Percentiles rank a stretch among this genome's conserved stretches.
These are phyloP conservation scores for Scolopax mira DNA, from an alignment of 2,113 vertebrate species.

Conservation along the genomic window DNA sequence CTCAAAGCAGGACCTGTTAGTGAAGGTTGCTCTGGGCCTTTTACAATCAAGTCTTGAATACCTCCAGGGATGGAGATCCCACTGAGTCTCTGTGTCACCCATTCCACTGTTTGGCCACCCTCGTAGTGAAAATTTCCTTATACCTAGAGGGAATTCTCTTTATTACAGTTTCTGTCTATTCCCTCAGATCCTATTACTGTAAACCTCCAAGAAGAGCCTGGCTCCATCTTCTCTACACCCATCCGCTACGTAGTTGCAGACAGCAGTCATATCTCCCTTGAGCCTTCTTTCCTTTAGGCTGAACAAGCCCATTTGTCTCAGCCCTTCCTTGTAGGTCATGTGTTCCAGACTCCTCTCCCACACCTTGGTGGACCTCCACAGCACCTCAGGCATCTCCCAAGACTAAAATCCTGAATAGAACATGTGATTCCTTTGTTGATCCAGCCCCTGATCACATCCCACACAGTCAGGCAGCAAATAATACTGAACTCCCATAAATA, in stretches of 20 bases:
- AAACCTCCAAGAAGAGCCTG: background rate
- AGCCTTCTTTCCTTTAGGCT: background rate
- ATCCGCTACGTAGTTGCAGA: background rate
- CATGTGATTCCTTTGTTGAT: background rate
- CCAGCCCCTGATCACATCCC: background rate
- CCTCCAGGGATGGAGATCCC: background rate
- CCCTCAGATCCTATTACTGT: background rate
- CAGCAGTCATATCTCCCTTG: background rate
- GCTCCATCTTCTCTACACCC: background rate
- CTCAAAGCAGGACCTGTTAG: background rate
- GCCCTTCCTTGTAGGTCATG: background rate
- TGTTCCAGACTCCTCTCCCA: background rate
- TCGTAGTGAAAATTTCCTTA: background rate
- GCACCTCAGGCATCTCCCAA: background rate
- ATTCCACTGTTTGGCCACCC: background rate
- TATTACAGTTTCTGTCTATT: background rate
- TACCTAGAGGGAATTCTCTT: background rate
- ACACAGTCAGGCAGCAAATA: background rate
- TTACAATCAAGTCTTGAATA: background rate
- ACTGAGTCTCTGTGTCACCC: fast-evolving
- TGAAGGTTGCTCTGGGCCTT: background rate
- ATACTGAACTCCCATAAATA: background rate
- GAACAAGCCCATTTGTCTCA: background rate
- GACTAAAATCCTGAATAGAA: background rate
- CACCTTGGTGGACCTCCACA: background rate